Evolutionary conservation across 2,888 invertebrate species (phyloP), one percentile per base, ranked within the genome.

Genomic region (Artemia sp.): DNA sequence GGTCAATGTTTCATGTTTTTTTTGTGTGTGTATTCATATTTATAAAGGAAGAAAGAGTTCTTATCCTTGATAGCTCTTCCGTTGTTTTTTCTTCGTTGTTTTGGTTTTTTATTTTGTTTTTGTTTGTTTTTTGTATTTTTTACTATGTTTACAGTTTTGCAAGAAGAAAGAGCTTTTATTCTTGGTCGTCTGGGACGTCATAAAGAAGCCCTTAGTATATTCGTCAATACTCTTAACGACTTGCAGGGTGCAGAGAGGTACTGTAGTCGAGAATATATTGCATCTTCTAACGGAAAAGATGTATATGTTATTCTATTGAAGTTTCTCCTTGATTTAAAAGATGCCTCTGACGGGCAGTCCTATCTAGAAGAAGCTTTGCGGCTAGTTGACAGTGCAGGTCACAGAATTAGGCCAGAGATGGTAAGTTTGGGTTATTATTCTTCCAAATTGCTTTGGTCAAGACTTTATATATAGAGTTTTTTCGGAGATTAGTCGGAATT

Each of bases 131-230:
- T 69, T 9, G n/a, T 53, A 7, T 10, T 66, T 68, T 70, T 68
- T 52, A 19, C 19, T 19, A 19, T 51, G 73, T 71, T 51, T 70
- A 9, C 74, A 85, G 85, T 80, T 71, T 81, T 97, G 75, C 86
- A 90, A 76, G 94, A 96, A 77, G 97, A 97, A 78, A 83, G 94
- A 72, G 96, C 97, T 0, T 83, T 97, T n/a, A 87, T 98, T 72
- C 81, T 96, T 66, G 96, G 95, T 0, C 87, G 90, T 74, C 81
- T 96, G 50, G 92, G 91, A 0, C 82, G 89, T 72, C 96, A 98
- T 77, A 91, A 94, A 76, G 89, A 94, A 77, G 94, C 93, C 0
- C 80, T 98, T 67, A 86, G 89, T 1, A 91, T 98, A 76, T 96
- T 96, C 78, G 86, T 95, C 24, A 87, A 90, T 75, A 85, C 92